Conservation (phyloP, 2,113 vertebrate genomes). For the Pycnonotus jocosus region DNA sequence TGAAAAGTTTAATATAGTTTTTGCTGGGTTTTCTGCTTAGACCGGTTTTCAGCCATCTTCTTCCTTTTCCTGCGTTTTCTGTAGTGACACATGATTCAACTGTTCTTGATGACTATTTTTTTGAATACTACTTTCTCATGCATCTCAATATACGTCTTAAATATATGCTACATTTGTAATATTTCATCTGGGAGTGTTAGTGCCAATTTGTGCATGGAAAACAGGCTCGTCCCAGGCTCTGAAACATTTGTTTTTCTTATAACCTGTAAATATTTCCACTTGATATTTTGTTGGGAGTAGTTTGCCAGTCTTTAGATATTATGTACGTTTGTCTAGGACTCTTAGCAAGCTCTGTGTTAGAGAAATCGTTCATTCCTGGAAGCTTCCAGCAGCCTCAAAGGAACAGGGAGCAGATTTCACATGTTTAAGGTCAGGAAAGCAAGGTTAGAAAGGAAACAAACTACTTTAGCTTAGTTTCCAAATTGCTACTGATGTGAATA, state of each 20-base stretch:
- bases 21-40: not conserved
- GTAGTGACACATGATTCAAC: not conserved
- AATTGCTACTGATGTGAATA: not conserved
- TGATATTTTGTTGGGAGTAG: not conserved
- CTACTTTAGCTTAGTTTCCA: not conserved
- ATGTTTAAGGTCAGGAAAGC: not conserved
- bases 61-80: not conserved
- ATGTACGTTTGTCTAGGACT: not conserved
- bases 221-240: rapidly evolving
- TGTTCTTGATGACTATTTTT: not conserved
- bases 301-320: not conserved
- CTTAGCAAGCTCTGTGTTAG: not conserved
- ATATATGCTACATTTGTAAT: not conserved
- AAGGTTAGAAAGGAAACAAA: not conserved
- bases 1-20: not conserved
- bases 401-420: not conserved
- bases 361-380: not conserved
- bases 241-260: not conserved
- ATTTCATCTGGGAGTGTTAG: not conserved
- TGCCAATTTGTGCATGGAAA: not conserved
- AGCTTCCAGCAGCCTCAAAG: not conserved
- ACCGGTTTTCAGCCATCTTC: not conserved
- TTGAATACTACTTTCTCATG: not conserved
- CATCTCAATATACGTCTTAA: not conserved
- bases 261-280: not conserved